phyloP scores from a whole-genome alignment of 2,888 invertebrate species.

The Drymonia ruficornis region DNA sequence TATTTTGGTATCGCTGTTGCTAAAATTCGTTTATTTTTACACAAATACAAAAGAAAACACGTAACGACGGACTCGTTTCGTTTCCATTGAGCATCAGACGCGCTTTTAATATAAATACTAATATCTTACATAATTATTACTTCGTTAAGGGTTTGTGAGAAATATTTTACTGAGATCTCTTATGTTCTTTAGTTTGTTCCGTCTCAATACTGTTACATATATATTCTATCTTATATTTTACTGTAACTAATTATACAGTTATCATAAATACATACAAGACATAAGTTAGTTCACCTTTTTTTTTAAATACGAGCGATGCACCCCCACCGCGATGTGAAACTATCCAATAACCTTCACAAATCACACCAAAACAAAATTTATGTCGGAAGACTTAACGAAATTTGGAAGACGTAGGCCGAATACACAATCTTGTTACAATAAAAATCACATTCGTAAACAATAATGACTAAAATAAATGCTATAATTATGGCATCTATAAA shows the following conservation, averaged over 20 bases:
- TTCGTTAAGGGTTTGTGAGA: slow-evolving; percentile 60
- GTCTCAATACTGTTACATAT: slow-evolving; percentile 68
- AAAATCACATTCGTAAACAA: slow-evolving; percentile 31
- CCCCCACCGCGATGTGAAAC: slow-evolving; percentile 60
- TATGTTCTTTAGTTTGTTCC: slow-evolving; percentile 70
- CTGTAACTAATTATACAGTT: slow-evolving; percentile 42
- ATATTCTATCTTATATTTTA: slow-evolving; percentile 46
- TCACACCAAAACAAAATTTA: slow-evolving; percentile 21
- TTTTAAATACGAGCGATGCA: slow-evolving; percentile 69
- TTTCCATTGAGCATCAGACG: slow-evolving; percentile 44
- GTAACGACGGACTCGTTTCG: slow-evolving; percentile 36
- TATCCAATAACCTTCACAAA: slow-evolving; percentile 35
- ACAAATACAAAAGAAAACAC: slow-evolving; percentile 40
- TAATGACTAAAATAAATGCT: slow-evolving; percentile 54
- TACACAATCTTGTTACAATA: slow-evolving; percentile 26
- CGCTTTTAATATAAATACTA: slow-evolving; percentile 37
- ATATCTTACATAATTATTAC: slow-evolving; percentile 61
- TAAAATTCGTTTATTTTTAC: slow-evolving; percentile 54
- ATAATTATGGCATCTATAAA: slow-evolving; percentile 55
- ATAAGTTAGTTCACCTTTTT: slow-evolving; percentile 80
- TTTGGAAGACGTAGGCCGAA: slow-evolving; percentile 67
- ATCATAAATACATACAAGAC: slow-evolving; percentile 70
- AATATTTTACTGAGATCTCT: slow-evolving; percentile 76
- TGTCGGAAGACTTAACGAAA: slow-evolving; percentile 32
- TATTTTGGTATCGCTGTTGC: slow-evolving; percentile 76